A percentile compares a stretch with the other conserved stretches of the same genome.
Conservation (phyloP, 2,888 invertebrate genomes). For the Lamproptera curius region DNA sequence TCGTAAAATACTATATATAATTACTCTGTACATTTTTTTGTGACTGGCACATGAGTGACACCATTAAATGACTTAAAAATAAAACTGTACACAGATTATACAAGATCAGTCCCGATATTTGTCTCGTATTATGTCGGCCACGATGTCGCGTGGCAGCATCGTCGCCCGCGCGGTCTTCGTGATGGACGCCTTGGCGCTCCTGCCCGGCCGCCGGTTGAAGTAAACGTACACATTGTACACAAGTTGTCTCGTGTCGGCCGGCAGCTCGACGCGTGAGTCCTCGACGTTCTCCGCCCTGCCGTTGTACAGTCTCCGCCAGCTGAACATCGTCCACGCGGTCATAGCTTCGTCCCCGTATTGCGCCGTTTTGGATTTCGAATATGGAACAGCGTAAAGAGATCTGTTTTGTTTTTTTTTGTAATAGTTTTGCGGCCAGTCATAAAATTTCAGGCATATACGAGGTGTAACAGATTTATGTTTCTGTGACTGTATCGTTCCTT, state of each 20-base stretch:
- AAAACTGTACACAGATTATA: slow-evolving; percentile 2
- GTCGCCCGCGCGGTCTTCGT: slow-evolving; percentile 67
- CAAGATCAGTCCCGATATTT: slow-evolving; percentile 44
- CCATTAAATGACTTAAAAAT: neutral
- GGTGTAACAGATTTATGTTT: neutral
- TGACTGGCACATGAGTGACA: neutral
- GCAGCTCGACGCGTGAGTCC: slow-evolving; percentile 55
- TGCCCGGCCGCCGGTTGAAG: slow-evolving; percentile 62
- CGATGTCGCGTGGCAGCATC: slow-evolving; percentile 67
- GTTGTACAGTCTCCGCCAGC: slow-evolving; percentile 68
- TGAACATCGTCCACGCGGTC: slow-evolving; percentile 76
- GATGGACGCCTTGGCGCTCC: slow-evolving; percentile 58
- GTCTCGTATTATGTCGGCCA: slow-evolving; percentile 66
- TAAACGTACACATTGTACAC: slow-evolving; percentile 71
- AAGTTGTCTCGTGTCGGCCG: slow-evolving; percentile 66
- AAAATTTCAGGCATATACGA: neutral
- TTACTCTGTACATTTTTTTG: neutral
- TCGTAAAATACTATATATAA: neutral
- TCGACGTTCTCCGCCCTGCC: slow-evolving; percentile 52
- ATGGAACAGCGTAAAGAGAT: neutral
- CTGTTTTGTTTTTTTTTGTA: neutral
- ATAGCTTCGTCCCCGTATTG: slow-evolving; percentile 72
- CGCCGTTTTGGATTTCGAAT: slow-evolving; percentile 55
- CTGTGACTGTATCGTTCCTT: neutral
- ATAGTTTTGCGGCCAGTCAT: neutral